phyloP scores from a whole-genome alignment of 2,888 invertebrate genomes.

The Slavum lentiscoides region DNA sequence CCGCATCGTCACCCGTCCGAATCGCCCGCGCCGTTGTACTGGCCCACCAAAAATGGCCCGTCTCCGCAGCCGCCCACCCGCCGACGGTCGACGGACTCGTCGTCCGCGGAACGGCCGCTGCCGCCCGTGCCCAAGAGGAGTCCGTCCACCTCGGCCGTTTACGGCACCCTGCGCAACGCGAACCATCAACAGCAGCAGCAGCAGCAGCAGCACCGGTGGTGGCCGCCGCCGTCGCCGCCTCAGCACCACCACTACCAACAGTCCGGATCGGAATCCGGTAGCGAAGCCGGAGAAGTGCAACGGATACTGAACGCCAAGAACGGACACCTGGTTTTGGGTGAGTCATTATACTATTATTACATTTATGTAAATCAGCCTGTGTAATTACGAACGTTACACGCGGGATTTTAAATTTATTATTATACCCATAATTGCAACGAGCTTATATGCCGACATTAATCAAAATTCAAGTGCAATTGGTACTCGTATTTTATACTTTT shows the following conservation, averaged over 20 bases:
- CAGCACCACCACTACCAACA: conserved; percentile 53
- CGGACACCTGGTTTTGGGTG: conserved; percentile 22
- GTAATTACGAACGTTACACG: no score
- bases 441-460: not conserved
- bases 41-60: conserved; percentile 57
- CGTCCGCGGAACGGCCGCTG: conserved; percentile 55
- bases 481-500: not conserved
- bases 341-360: not conserved
- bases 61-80: conserved; percentile 57
- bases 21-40: conserved; percentile 44
- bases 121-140: conserved; percentile 55
- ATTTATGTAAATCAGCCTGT: not conserved
- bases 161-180: conserved; percentile 47
- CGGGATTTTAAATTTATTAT: no score
- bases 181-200: not conserved
- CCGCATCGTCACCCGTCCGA: conserved; percentile 34
- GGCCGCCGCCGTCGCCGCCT: not conserved
- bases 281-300: conserved; percentile 74
- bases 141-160: conserved; percentile 51
- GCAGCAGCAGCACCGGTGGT: conserved; percentile 2
- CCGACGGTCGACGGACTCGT: conserved; percentile 39
- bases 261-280: conserved; percentile 71
- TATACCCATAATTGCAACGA: not conserved
- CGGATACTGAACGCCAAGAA: conserved; percentile 62
- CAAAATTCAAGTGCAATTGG: no score